These are phyloP conservation scores for Hemistola chrysoprasaria DNA, from an alignment of 2,888 invertebrate genomes.

Conservation along the genomic window DNA sequence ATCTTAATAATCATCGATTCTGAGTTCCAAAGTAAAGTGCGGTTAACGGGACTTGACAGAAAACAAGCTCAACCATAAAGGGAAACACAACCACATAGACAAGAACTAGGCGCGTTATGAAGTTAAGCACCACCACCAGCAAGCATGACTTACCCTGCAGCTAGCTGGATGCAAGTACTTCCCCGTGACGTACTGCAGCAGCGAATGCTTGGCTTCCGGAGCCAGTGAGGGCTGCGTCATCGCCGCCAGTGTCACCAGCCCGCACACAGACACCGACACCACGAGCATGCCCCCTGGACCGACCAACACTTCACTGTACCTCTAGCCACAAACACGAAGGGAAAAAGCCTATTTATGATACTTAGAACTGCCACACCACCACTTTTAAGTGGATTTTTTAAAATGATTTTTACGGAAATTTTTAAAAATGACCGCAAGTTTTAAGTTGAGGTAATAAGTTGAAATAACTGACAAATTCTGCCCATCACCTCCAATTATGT, in stretches of 20 bases:
- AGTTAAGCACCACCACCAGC: not conserved
- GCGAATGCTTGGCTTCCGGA: conserved; percentile 94
- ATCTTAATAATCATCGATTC: too few relatives aligned
- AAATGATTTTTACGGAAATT: too few relatives aligned
- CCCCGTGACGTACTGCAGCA: conserved; percentile 95
- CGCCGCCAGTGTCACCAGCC: conserved; percentile 93
- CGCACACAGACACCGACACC: conserved; percentile 94
- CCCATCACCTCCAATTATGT: too few relatives aligned
- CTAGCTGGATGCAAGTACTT: conserved; percentile 94
- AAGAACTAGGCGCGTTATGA: not conserved
- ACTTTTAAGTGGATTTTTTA: too few relatives aligned
- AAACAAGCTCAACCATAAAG: not conserved
- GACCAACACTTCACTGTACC: not conserved
- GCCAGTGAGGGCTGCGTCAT: conserved; percentile 95
- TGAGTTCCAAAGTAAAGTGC: too few relatives aligned
- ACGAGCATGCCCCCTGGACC: conserved; percentile 91
- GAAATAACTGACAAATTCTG: too few relatives aligned
- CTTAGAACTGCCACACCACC: too few relatives aligned
- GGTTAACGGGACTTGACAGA: too few relatives aligned
- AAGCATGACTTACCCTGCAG: conserved; percentile 82
- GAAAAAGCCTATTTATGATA: too few relatives aligned
- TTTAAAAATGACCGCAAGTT: too few relatives aligned
- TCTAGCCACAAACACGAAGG: not conserved
- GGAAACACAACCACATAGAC: not conserved
- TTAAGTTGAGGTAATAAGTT: too few relatives aligned